phyloP scores from a whole-genome alignment of 1,140 invertebrate genomes.

The Notospermus geniculatus region DNA sequence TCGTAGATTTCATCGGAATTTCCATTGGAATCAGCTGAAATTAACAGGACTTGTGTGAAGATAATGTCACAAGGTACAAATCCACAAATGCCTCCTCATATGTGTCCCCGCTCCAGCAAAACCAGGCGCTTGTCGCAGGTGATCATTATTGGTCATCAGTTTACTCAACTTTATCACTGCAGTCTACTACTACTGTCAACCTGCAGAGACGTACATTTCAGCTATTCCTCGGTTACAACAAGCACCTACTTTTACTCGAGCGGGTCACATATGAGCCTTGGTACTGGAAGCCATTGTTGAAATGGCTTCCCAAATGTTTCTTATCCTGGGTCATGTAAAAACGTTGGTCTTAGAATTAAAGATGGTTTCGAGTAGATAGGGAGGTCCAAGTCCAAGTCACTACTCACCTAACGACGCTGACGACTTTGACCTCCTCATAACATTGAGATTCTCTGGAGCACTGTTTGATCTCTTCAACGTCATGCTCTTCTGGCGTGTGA shows the following conservation, averaged over 20 bases:
- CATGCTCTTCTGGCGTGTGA: conserved; percentile 25
- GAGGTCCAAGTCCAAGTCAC: too few relatives aligned
- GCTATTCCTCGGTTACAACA: too few relatives aligned
- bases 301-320: neutral
- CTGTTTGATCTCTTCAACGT: conserved; percentile 38
- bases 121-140: too few relatives aligned
- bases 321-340: neutral
- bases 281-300: neutral
- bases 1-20: neutral
- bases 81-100: neutral
- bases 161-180: too few relatives aligned
- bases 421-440: neutral
- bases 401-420: too few relatives aligned
- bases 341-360: too few relatives aligned
- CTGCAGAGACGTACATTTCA: too few relatives aligned
- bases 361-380: too few relatives aligned
- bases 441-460: conserved; percentile 45
- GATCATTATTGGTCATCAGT: too few relatives aligned
- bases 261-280: neutral
- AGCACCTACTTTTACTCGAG: too few relatives aligned
- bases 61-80: neutral
- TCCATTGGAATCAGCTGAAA: neutral
- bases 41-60: neutral
- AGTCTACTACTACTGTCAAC: too few relatives aligned
- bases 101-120: too few relatives aligned